Evolutionary conservation across 1,140 invertebrate species (phyloP), one percentile per base, ranked within the genome.

Genomic region (Cylas formicarius): DNA sequence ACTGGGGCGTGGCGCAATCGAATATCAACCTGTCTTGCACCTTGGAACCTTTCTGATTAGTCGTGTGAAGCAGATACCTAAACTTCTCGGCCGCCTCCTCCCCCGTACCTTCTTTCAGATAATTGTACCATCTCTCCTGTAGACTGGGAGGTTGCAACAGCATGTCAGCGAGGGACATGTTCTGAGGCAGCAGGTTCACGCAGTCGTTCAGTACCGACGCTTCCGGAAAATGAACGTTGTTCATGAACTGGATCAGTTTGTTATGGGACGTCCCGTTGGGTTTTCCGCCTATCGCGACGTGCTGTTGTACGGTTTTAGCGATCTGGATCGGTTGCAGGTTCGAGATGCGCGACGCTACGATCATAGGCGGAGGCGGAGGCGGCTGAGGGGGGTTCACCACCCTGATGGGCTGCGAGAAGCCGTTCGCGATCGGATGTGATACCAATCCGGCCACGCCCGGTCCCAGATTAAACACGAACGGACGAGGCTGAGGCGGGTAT

Each of bases 181-280:
- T 63, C 22, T 54, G 43, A 37, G 70, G 52, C 47, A 66, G 37
- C 48, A 68, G 54, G 61, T 53, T 61, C 18, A 59, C 53, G 22
- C 33, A 65, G 55, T 71, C 31, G 48, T 58, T 60, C 17, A 61
- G 55, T 52, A 62, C 29, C 53, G 62, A 34, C 41, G 60, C 47
- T 47, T 69, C 68, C 5, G 69, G 68, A 52, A 72, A 71, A 53
- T 73, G 72, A 1, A 74, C 71, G 55, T 73, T 73, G 27, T 70
- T 69, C 27, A 72, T 56, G 56, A 74, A 74, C 49, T 73, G 71
- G 42, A 72, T 71, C 32, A 71, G 64, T 40, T 45, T 56, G 20
- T 53, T 56, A 23, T 23, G 48, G 8, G 48, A 48, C 11, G 16
- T 13, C 10, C 20, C 22, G n/a, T 13, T 41, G 8, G 37, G 38